These are phyloP conservation scores for Dicrurus megarhynchus DNA, from an alignment of 2,113 vertebrate species.

Conservation along the genomic window DNA sequence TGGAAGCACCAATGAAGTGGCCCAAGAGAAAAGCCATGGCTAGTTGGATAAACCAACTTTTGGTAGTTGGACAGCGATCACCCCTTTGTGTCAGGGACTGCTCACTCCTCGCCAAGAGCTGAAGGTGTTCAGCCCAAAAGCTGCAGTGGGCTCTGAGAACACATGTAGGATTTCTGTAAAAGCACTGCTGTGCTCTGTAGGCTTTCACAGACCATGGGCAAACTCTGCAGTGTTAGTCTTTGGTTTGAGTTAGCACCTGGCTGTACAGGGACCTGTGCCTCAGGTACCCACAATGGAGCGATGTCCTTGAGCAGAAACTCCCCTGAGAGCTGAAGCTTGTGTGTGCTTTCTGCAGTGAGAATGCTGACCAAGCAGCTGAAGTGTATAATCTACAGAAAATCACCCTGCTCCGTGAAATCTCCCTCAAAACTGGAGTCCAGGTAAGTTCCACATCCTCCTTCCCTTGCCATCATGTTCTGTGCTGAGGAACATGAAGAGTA, in stretches of 20 bases:
- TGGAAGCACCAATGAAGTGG: neutral
- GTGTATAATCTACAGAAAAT: constrained; percentile 91
- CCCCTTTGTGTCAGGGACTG: neutral
- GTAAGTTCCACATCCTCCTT: constrained; percentile 54
- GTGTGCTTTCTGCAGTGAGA: constrained; percentile 78
- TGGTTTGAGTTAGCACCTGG: neutral
- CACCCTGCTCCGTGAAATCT: constrained; percentile 93
- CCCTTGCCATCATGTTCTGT: neutral
- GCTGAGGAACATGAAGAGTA: neutral
- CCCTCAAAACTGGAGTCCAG: constrained; percentile 94
- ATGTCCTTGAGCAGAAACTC: neutral
- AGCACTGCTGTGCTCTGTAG: neutral
- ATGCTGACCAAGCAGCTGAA: constrained; percentile 92
- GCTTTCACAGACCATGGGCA: neutral
- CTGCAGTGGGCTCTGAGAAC: neutral
- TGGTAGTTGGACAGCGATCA: neutral
- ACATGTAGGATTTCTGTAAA: rapidly evolving
- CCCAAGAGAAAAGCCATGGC: neutral
- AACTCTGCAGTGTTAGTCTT: neutral
- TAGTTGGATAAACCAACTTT: neutral
- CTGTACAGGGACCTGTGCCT: neutral
- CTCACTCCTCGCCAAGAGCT: rapidly evolving
- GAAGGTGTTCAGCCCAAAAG: neutral
- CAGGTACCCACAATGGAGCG: neutral
- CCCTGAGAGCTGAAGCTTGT: neutral